Base-by-base conservation (phyloP, 1,140 invertebrate species). In the Drosophila repleta region DNA sequence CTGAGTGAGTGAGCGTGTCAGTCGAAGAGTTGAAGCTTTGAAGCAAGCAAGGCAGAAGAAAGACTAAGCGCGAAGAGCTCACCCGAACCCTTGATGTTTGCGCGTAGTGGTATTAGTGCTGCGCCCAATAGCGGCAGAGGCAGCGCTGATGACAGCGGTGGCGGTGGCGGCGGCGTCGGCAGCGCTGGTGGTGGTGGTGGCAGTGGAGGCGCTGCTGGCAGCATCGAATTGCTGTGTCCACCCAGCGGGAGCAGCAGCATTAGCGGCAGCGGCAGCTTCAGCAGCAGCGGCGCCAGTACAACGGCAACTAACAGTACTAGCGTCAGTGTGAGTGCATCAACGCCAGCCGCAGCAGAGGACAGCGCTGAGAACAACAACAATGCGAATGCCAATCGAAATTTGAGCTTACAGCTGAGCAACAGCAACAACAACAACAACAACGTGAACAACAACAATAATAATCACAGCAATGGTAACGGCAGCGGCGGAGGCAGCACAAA, bases 161-260 rank as follows among this genome's bases (percentile, higher is more conserved):
- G 74, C 8, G 53, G 57, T 15, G 70, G 52, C 7, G 39, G 35
- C 4, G 53, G 52, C 4, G 52, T 39, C 15, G 41, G 37, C 24
- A 37, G 46, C 35, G 21, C 46, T 41, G 32, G 32, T 7, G 32
- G 32, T 35, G 32, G 32, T 35, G 32, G 32, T 4, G 21, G 29
- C 26, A 17, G 55, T 24, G 56, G 56, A 4, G 57, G 15, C 11
- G 20, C 52, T 61, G 66, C 63, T n/a, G 79, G 72, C 45, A 85
- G 82, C 74, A 80, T 80, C 53, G 82, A 85, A 32, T 43, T 87
- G 10, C 52, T 85, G 26, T 78, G 77, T 68, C 82, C 83, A 49
- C 83, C 82, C 18, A 87, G 75, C 24, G 75, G 83, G 49, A 87
- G 77, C 60, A 88, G 82, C 71, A 87, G 83, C 37, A 79, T 77